These are phyloP conservation scores for Corythornis cristatus DNA, from an alignment of 2,113 vertebrate genomes.

Conservation along the genomic window DNA sequence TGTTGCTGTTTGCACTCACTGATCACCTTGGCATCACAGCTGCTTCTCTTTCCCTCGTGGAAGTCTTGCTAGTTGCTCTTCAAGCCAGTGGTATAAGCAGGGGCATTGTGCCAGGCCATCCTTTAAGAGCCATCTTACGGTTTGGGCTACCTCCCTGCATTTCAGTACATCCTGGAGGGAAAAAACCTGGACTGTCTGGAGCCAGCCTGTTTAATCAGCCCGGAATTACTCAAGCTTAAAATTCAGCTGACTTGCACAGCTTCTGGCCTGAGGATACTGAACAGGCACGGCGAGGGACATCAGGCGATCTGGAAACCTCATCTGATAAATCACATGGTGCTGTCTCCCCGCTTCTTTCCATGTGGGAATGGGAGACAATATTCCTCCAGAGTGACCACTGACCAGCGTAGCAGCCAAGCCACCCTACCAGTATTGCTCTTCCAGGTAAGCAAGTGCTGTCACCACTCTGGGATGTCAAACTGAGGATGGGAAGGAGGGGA, in stretches of 20 bases:
- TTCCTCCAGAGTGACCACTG: background rate
- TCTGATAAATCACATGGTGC: slow-evolving; percentile 42
- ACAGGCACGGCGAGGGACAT: slow-evolving; percentile 26
- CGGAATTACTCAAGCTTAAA: slow-evolving; percentile 59
- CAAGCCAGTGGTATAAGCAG: slow-evolving; percentile 25
- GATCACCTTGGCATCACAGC: background rate
- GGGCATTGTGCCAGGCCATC: slow-evolving; percentile 23
- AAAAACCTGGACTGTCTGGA: slow-evolving; percentile 57
- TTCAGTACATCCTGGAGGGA: slow-evolving; percentile 12
- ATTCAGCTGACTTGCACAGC: slow-evolving; percentile 61
- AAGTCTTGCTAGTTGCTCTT: slow-evolving; percentile 1
- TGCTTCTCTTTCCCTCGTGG: background rate
- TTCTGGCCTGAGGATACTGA: slow-evolving; percentile 37
- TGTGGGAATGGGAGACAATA: background rate
- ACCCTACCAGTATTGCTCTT: background rate
- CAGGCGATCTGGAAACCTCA: slow-evolving; percentile 23
- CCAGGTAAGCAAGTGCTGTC: background rate
- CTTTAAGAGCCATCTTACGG: slow-evolving; percentile 35
- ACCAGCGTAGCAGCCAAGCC: background rate
- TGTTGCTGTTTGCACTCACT: slow-evolving; percentile 57
- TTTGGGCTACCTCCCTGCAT: slow-evolving; percentile 57
- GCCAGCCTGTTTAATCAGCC: slow-evolving; percentile 54
- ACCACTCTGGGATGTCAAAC: background rate
- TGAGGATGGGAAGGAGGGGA: background rate
- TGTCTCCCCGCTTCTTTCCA: background rate